Evolutionary conservation across 2,797 vertebrate genomes (phyloP).

Genomic region (Enteromius paludinosus): DNA sequence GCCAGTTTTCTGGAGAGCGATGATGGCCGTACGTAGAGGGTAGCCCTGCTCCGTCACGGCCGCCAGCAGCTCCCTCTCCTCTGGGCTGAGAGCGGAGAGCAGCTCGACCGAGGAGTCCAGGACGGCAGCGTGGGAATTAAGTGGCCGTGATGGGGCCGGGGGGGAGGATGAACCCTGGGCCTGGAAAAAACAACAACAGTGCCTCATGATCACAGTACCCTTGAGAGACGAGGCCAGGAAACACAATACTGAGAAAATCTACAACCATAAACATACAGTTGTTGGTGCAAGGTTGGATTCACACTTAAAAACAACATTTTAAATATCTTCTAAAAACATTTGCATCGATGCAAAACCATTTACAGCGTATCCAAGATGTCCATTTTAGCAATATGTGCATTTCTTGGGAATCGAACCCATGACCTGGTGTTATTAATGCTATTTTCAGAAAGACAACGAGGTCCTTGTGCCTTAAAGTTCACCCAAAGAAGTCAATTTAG

Average conservation of each 20-base stretch:
- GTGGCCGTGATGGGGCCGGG: constrained; percentile 41
- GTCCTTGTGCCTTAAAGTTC: neutral
- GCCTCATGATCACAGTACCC: constrained; percentile 50
- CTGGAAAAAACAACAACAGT: constrained; percentile 69
- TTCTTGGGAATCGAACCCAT: neutral
- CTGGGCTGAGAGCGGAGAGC: constrained; percentile 85
- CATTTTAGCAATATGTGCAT: neutral
- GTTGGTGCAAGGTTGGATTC: neutral
- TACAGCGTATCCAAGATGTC: neutral
- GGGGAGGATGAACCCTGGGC: constrained; percentile 72
- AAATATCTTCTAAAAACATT: neutral
- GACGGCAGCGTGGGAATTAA: constrained; percentile 61
- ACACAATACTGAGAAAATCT: constrained; percentile 20
- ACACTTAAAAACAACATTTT: constrained; percentile 13
- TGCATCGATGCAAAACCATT: neutral
- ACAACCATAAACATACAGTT: constrained; percentile 12
- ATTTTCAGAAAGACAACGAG: neutral
- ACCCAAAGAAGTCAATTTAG: neutral
- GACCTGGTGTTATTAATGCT: neutral
- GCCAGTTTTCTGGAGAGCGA: constrained; percentile 89
- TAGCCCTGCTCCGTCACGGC: constrained; percentile 86
- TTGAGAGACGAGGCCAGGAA: constrained; percentile 33
- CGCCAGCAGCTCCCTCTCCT: constrained; percentile 87
- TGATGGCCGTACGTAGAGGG: constrained; percentile 84
- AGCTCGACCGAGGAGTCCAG: constrained; percentile 83